Base-by-base conservation (phyloP, 2,888 invertebrate species). In the Ophraella communa region DNA sequence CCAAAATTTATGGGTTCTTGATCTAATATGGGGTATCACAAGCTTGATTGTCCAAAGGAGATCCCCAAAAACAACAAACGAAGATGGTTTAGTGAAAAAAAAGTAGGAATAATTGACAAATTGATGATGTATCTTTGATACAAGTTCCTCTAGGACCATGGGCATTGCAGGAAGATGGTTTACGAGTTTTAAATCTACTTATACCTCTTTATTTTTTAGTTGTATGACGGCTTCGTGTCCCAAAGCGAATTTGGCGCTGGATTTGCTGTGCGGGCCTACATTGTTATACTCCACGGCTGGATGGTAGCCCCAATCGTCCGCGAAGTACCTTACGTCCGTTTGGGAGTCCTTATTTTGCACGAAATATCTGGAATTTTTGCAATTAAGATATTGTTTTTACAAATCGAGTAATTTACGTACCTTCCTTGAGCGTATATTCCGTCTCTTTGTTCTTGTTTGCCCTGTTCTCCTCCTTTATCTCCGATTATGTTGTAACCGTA, bases 301-400 rank as follows among this genome's bases (percentile, higher is more conserved):
- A 80, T 89, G 89, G 80, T 87, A 89, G 11, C 88, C 88, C 84
- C 85, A 87, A 73, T 85, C 85, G 74, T 89, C 88, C 0, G 87
- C 87, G 33, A 87, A 80, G 78, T 89, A 89, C 67, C 85, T 83
- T 18, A 89, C 87, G 63, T 85, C 84, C 69, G 87, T 86, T 52
- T 83, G 78, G 21, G 82, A 74, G 44, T 79, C 76, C 21, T 73
- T 71, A 24, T 74, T 76, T 66, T 80, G 76, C 0, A 82, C 80
- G 65, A 80, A 81, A 67, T 81, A 82, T 59, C 81, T 81, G 65
- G 30, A 39, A 17, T n/a, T n/a, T n/a, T n/a, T n/a, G n/a, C n/a
- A n/a, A n/a, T n/a, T n/a, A n/a, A n/a, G n/a, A n/a, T 18, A 52
- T n/a, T n/a, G n/a, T n/a, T n/a, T n/a, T n/a, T n/a, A n/a, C 10